These are phyloP conservation scores for Ceratitis capitata DNA, from an alignment of 1,140 invertebrate species.

Conservation along the genomic window DNA sequence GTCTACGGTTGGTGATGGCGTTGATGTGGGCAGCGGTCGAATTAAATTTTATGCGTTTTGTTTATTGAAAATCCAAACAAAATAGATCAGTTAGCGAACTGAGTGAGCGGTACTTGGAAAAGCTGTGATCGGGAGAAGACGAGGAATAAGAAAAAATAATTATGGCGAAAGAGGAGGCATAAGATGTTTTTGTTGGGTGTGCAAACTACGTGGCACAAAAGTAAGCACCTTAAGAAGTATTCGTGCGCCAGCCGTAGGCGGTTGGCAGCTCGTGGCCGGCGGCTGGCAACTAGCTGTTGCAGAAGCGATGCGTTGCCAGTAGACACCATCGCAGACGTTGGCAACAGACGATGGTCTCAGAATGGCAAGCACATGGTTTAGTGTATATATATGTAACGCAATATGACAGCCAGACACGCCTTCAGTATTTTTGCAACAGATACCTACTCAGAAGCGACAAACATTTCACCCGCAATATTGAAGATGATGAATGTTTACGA, in stretches of 20 bases:
- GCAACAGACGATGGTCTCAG: neutral
- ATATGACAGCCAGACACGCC: neutral
- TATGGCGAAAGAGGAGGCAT: neutral
- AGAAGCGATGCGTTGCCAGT: neutral
- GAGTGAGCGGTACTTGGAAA: neutral
- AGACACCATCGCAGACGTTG: neutral
- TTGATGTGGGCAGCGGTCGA: neutral
- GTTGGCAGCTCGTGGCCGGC: neutral
- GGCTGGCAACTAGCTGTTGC: neutral
- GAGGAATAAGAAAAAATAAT: neutral
- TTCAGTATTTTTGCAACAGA: neutral
- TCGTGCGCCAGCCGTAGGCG: neutral
- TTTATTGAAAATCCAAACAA: neutral
- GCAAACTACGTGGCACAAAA: neutral
- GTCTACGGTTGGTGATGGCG: neutral
- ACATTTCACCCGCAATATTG: constrained; percentile 2
- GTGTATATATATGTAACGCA: neutral
- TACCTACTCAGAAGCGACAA: neutral
- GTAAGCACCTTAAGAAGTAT: too few relatives aligned
- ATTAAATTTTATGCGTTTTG: neutral
- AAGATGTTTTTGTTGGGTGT: neutral
- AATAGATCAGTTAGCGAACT: constrained; percentile 16
- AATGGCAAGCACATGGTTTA: neutral
- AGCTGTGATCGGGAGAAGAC: neutral
- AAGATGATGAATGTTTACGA: constrained; percentile 32